Base-by-base conservation (phyloP, 2,888 invertebrate species). In the Xanthorhoe spadicearia region DNA sequence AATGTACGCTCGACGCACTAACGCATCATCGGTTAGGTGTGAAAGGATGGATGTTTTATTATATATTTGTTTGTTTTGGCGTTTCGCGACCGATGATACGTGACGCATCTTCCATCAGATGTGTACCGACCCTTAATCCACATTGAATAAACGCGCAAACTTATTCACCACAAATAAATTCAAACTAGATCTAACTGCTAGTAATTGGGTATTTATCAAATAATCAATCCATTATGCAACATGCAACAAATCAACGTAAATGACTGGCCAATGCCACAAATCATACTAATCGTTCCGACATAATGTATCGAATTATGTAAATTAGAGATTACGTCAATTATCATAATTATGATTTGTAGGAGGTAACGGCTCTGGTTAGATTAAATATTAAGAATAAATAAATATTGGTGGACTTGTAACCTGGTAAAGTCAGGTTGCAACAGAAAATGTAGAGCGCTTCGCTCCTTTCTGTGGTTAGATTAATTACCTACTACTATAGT, bases 331-430 rank as follows among this genome's bases (percentile, higher is more conserved):
- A 78, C 54, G 66, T 68, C 53, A 64, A 81, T 79, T 76, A 78
- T 75, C 77, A 75, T 79, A 78, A 80, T 70, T 73, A 75, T 82
- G 79, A 81, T 80, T 77, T 78, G 74, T 70, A 48, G 66, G 52
- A 59, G 3, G 23, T 61, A 32, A 43, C 19, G 46, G 28, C 8
- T 57, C 28, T 32, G 23, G 19, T 10, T 19, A 23, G 8, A 48
- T 48, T 13, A 13, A 17, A 17, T 43, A 17, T 17, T 43, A 43
- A 43, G 2, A 13, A 43, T 13, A 4, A 43, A 38, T 43, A 43
- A 43, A 43, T 13, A 43, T 13, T 13, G 38, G 13, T 43, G 38
- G 38, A 13, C 38, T 13, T 43, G 13, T 43, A 9, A 43, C 38
- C 23, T 23, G 4, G 13, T 2, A 38, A 2, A 9, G 10, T 38